Percentiles rank a stretch among this genome's conserved stretches.
Conservation (phyloP, 2,113 vertebrate genomes). For the Willisornis vidua region DNA sequence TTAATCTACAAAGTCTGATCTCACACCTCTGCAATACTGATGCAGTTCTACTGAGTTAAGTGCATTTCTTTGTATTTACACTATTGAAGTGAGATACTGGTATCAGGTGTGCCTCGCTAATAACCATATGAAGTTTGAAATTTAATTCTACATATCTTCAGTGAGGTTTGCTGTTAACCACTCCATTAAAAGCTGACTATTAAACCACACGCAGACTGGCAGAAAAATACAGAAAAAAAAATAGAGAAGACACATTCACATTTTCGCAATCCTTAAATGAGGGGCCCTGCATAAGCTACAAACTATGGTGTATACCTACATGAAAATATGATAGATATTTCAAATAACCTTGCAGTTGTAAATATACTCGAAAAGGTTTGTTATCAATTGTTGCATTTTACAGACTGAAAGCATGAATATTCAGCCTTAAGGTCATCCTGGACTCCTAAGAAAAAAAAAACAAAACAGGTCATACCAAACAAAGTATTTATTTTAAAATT, state of each 20-base stretch:
- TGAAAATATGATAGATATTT: not conserved
- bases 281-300: not conserved
- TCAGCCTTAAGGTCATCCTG: not conserved
- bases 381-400: not conserved
- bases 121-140: not conserved
- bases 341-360: not conserved
- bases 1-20: not conserved
- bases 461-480: not conserved
- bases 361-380: not conserved
- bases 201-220: not conserved
- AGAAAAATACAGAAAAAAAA: not conserved
- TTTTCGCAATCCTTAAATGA: not conserved
- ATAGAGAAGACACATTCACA: not conserved
- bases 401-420: not conserved
- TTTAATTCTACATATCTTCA: not conserved
- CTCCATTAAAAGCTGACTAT: not conserved
- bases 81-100: not conserved
- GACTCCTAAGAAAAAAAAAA: constrained; percentile 14
- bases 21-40: not conserved
- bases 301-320: not conserved
- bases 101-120: not conserved
- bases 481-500: not conserved
- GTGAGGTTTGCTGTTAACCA: not conserved
- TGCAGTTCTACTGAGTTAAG: not conserved
- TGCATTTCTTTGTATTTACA: not conserved